These are phyloP conservation scores for Psilopsiagon aymara DNA, from an alignment of 2,113 vertebrate species.

Conservation along the genomic window DNA sequence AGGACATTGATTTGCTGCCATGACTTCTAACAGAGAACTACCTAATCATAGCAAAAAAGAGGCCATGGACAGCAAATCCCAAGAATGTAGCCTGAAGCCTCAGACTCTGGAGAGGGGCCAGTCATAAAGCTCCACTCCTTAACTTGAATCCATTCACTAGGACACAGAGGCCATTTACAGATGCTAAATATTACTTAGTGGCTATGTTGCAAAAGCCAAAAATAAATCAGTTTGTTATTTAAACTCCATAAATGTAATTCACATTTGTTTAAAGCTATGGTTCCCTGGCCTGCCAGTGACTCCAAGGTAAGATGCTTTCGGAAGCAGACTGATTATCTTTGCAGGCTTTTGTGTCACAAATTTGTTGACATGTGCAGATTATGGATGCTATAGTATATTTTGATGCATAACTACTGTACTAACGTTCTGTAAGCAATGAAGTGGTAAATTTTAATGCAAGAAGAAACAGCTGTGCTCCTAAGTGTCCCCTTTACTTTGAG, in stretches of 20 bases:
- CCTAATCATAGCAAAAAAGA: constrained; percentile 42
- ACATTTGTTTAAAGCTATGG: constrained; percentile 14
- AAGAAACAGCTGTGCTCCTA: background rate
- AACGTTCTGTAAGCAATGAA: constrained; percentile 11
- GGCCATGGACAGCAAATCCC: constrained; percentile 17
- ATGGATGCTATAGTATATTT: background rate
- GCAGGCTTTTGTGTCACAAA: background rate
- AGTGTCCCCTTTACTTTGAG: background rate
- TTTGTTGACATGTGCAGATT: background rate
- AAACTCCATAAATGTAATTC: constrained; percentile 2
- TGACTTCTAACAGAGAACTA: constrained; percentile 37
- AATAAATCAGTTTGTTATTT: constrained; percentile 56
- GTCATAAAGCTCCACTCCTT: constrained; percentile 11
- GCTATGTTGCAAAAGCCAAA: constrained; percentile 4
- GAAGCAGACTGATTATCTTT: constrained; percentile 1
- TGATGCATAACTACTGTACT: background rate
- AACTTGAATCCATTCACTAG: constrained; percentile 18
- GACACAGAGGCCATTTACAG: constrained; percentile 48
- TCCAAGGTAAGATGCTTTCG: background rate
- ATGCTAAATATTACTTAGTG: constrained; percentile 57
- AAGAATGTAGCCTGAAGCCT: constrained; percentile 59
- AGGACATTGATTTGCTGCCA: constrained; percentile 46
- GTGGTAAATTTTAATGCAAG: background rate
- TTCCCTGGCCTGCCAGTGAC: constrained; percentile 21
- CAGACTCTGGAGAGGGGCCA: constrained; percentile 36